A percentile compares a stretch with the other conserved stretches of the same genome.
Evolutionary conservation across 2,888 invertebrate genomes (phyloP).

Genomic region (Microchrysa polita): DNA sequence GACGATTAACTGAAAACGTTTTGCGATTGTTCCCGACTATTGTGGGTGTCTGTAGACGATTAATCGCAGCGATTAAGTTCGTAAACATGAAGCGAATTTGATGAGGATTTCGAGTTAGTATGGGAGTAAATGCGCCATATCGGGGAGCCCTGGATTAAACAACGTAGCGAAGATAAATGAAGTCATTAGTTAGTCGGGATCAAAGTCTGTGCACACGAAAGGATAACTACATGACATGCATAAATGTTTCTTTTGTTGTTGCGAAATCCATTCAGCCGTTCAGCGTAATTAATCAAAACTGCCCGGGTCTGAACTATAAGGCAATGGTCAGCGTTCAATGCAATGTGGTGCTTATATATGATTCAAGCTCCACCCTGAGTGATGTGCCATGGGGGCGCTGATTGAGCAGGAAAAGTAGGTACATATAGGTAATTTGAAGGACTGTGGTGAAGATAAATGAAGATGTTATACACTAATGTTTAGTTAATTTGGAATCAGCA

Average conservation of each 20-base stretch:
- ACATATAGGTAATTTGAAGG: too few species aligned
- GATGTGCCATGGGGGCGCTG: too few species aligned
- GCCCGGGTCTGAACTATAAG: not conserved
- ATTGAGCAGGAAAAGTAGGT: too few species aligned
- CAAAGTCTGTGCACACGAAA: conserved; percentile 36
- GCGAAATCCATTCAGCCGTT: conserved; percentile 40
- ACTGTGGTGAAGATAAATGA: too few species aligned
- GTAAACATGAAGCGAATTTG: conserved; percentile 53
- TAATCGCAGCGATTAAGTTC: conserved; percentile 53
- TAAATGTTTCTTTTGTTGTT: conserved; percentile 44
- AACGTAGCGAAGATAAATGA: conserved; percentile 62
- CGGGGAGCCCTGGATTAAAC: conserved; percentile 55
- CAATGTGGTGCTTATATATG: not conserved
- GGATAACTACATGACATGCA: conserved; percentile 43
- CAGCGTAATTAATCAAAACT: conserved; percentile 40
- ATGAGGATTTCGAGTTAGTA: conserved; percentile 52
- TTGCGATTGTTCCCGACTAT: conserved; percentile 51
- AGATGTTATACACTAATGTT: too few species aligned
- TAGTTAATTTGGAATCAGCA: too few species aligned
- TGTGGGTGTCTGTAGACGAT: conserved; percentile 49
- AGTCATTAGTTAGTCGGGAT: conserved; percentile 64
- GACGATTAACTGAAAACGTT: conserved; percentile 17
- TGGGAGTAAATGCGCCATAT: conserved; percentile 52
- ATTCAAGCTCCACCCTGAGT: not conserved
- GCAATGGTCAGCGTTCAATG: conserved; percentile 31